Conservation (phyloP, 2,797 vertebrate species). For the Jordanella pulchra region DNA sequence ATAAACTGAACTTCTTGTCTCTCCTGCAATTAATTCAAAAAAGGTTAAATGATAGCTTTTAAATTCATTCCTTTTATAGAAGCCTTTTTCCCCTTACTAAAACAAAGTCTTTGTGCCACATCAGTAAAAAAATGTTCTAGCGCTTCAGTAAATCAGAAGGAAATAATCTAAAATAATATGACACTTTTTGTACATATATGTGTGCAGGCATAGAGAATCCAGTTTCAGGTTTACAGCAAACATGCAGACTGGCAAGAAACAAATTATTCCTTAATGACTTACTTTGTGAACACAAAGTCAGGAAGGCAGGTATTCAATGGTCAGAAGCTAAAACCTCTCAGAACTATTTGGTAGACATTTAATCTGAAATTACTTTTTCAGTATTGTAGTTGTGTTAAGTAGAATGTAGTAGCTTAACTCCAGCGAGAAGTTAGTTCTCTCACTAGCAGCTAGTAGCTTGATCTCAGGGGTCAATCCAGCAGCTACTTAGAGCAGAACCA, state of each 20-base stretch:
- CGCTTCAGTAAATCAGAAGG: neutral
- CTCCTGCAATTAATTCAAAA: neutral
- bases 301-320: neutral
- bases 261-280: no score
- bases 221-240: neutral
- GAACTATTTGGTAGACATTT: neutral
- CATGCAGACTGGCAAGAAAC: no score
- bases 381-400: neutral
- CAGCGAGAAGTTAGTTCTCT: neutral
- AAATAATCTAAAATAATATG: neutral
- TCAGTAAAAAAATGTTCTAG: no score
- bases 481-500: no score
- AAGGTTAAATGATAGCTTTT: neutral
- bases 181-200: neutral
- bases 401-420: neutral
- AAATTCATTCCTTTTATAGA: neutral
- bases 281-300: neutral
- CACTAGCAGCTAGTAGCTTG: neutral
- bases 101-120: neutral
- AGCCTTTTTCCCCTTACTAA: neutral
- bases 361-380: neutral
- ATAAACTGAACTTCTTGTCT: slow-evolving; percentile 4
- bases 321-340: no score
- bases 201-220: neutral
- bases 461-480: no score